A percentile compares a stretch with the other conserved stretches of the same genome.
Conservation (phyloP, 2,888 invertebrate genomes). For the Diarsia mendica region DNA sequence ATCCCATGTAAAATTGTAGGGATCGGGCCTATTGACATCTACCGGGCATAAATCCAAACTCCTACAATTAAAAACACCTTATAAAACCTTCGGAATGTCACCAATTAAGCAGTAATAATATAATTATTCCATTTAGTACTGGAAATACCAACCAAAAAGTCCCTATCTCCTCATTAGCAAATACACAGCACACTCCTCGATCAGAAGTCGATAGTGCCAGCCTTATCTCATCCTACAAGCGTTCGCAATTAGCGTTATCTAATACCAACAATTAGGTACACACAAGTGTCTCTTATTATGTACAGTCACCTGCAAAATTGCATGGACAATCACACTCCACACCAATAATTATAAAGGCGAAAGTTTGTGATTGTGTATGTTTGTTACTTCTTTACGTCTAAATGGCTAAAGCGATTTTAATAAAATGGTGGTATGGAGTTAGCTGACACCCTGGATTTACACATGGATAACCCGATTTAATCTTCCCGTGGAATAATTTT, state of each 20-base stretch:
- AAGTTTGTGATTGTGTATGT: too few relatives aligned
- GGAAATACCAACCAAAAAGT: constrained; percentile 4
- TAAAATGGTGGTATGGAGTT: too few relatives aligned
- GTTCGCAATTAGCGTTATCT: constrained; percentile 53
- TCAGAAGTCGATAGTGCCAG: constrained; percentile 21
- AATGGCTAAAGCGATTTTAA: too few relatives aligned
- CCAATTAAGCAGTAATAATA: neutral
- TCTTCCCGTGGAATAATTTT: too few relatives aligned
- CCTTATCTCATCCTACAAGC: constrained; percentile 42
- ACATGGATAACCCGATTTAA: too few relatives aligned
- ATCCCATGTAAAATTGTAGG: neutral
- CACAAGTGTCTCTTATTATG: constrained; percentile 36
- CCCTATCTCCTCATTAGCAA: constrained; percentile 27
- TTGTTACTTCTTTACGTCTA: too few relatives aligned
- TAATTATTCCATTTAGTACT: neutral
- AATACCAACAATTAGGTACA: constrained; percentile 36
- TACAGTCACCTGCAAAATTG: constrained; percentile 2
- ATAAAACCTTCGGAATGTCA: neutral
- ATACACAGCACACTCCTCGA: constrained; percentile 5
- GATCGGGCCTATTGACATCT: too few relatives aligned
- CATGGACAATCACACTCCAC: too few relatives aligned
- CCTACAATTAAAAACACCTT: neutral
- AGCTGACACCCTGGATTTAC: too few relatives aligned
- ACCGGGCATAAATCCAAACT: neutral
- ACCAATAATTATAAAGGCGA: too few relatives aligned